phyloP scores from a whole-genome alignment of 2,797 vertebrate species.

The Chrysolophus pictus region DNA sequence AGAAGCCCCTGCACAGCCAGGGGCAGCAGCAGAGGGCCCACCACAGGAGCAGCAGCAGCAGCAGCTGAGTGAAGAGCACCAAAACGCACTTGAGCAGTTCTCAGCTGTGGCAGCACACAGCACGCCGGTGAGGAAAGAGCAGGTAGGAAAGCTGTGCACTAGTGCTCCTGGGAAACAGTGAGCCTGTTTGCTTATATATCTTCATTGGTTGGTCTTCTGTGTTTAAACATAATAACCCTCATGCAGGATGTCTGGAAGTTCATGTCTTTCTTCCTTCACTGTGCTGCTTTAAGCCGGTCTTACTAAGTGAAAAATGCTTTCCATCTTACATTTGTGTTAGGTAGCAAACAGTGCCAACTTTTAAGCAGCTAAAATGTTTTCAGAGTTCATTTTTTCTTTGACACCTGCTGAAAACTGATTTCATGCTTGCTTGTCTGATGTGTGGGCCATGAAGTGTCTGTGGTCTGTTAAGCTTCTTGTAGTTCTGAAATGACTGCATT shows the following conservation, averaged over 20 bases:
- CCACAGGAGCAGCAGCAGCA: conserved; percentile 64
- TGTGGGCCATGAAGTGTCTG: conserved; percentile 26
- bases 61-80: conserved; percentile 65
- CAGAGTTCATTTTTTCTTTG: conserved; percentile 16
- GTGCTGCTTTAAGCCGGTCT: background rate
- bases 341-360: background rate
- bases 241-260: background rate
- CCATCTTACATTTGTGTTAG: background rate
- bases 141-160: background rate
- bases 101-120: conserved; percentile 86
- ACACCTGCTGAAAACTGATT: conserved; percentile 42
- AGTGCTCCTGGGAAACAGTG: background rate
- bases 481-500: conserved; percentile 19
- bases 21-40: conserved; percentile 31
- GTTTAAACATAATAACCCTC: background rate
- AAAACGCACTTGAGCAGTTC: conserved; percentile 78
- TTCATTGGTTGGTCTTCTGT: fast-evolving
- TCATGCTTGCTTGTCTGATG: conserved; percentile 40
- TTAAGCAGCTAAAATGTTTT: conserved; percentile 16
- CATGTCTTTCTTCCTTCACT: background rate
- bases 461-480: background rate
- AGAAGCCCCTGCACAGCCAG: conserved; percentile 70
- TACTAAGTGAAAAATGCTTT: background rate
- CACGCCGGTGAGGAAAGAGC: conserved; percentile 87
- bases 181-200: background rate